Conservation (phyloP, 2,888 invertebrate species). For the Pollenia amentaria region DNA sequence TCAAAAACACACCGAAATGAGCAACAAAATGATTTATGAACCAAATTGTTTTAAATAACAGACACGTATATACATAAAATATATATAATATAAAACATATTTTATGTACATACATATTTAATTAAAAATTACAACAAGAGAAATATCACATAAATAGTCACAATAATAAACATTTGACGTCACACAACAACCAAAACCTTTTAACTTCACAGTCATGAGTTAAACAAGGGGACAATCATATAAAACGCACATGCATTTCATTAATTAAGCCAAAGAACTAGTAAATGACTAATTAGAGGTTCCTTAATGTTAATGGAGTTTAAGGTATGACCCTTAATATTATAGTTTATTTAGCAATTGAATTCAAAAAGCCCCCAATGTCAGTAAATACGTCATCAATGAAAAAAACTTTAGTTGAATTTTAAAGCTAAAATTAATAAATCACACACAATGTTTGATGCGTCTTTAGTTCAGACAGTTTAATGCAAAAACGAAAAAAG, state of each 20-base stretch:
- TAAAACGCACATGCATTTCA: not conserved
- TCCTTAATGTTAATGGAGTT: not conserved
- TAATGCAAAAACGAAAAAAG: not conserved
- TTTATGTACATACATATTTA: constrained; percentile 26
- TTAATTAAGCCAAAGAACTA: constrained; percentile 13
- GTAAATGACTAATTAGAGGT: constrained; percentile 30
- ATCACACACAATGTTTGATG: constrained; percentile 1
- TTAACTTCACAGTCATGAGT: constrained; percentile 14
- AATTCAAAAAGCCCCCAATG: constrained; percentile 69
- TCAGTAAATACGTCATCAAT: constrained; percentile 65
- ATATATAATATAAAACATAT: not conserved
- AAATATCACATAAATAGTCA: constrained; percentile 8
- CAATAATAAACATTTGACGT: not conserved
- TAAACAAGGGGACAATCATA: not conserved
- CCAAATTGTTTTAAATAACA: not conserved
- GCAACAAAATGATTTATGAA: constrained; percentile 55
- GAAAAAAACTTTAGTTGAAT: constrained; percentile 19
- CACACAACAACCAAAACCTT: constrained; percentile 26
- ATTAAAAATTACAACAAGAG: constrained; percentile 42
- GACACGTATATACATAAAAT: not conserved
- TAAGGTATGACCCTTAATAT: constrained; percentile 37
- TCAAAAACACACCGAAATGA: constrained; percentile 29
- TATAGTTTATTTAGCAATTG: not conserved
- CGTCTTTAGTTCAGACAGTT: constrained; percentile 12
- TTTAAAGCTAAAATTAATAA: constrained; percentile 18